phyloP scores from a whole-genome alignment of 2,797 vertebrate genomes.

The Harpagifer antarcticus region DNA sequence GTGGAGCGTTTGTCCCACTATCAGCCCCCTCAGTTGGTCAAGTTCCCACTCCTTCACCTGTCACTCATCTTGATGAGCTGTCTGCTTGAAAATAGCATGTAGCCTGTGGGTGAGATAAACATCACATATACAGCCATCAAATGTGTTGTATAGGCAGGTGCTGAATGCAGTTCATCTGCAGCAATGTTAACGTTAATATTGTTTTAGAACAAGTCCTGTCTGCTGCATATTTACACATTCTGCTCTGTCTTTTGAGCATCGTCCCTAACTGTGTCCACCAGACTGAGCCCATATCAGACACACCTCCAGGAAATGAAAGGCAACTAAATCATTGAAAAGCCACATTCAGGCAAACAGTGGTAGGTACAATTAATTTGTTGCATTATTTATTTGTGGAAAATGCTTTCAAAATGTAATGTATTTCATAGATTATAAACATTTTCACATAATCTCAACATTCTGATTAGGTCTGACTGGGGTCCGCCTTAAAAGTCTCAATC shows the following conservation, averaged over 20 bases:
- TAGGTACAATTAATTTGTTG: neutral
- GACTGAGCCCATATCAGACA: neutral
- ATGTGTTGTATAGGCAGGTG: conserved; percentile 44
- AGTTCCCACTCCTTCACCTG: conserved; percentile 49
- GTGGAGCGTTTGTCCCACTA: conserved; percentile 21
- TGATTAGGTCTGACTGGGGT: neutral
- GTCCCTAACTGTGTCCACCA: neutral
- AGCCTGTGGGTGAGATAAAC: conserved; percentile 40
- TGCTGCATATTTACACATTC: conserved; percentile 1
- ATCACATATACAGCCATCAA: conserved; percentile 41
- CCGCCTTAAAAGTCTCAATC: conserved; percentile 27
- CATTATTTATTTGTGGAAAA: conserved; percentile 5
- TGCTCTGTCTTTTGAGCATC: neutral
- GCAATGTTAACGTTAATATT: conserved; percentile 6
- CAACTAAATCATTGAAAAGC: neutral
- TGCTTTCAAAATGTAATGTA: neutral
- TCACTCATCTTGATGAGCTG: conserved; percentile 53
- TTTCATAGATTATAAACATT: neutral
- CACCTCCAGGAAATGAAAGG: neutral
- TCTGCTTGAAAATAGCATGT: conserved; percentile 35
- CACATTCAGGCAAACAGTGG: neutral
- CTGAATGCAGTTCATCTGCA: conserved; percentile 32
- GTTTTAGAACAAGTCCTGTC: conserved; percentile 5
- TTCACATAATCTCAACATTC: conserved; percentile 12
- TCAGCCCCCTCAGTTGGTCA: conserved; percentile 34